Evolutionary conservation across 2,797 vertebrate species (phyloP), one percentile per base, ranked within the genome.

Genomic region (Pyrocephalus nanus): DNA sequence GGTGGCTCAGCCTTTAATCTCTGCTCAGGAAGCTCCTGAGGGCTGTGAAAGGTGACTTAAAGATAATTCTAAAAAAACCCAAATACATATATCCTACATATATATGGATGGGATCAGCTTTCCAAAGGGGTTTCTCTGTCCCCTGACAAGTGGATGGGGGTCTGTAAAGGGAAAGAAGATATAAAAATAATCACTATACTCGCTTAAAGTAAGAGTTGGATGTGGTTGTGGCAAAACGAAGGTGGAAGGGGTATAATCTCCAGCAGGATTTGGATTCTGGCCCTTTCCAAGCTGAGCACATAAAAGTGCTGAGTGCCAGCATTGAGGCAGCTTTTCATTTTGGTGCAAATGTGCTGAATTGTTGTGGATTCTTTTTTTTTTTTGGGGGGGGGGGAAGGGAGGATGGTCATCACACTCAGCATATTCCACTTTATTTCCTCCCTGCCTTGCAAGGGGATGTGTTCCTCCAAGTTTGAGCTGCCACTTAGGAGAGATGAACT

Each of bases 41-140:
- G 19, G 32, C 32, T 71, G 18, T 4, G 30, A 70, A 71, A 86
- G 9, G 6, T 21, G 51, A 43, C 22, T 61, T 40, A 3, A 38
- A 76, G 34, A 3, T 14, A 29, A 15, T 15, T 22, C 8, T 17
- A 12, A 19, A 15, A 14, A 5, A 9, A 32, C 27, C 0, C 10
- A 62, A 36, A 3, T 25, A 8, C 4, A 2, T 3, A 4, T 6
- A 1, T 51, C 36, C 42, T 47, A 36, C 10, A 0, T 0, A 43
- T 13, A 27, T 38, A 30, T 0, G 6, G 16, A 57, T 0, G 6
- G 42, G 42, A 53, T 34, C 30, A 73, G 23, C 0, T 29, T 73
- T 12, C 47, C 38, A 15, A 58, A 64, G 18, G 3, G 36, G 12
- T 36, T 77, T 50, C 12, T 7, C 11, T 23, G 25, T 61, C 9